Base-by-base conservation (phyloP, 2,113 vertebrate genomes). In the Myrmecophaga tridactyla region DNA sequence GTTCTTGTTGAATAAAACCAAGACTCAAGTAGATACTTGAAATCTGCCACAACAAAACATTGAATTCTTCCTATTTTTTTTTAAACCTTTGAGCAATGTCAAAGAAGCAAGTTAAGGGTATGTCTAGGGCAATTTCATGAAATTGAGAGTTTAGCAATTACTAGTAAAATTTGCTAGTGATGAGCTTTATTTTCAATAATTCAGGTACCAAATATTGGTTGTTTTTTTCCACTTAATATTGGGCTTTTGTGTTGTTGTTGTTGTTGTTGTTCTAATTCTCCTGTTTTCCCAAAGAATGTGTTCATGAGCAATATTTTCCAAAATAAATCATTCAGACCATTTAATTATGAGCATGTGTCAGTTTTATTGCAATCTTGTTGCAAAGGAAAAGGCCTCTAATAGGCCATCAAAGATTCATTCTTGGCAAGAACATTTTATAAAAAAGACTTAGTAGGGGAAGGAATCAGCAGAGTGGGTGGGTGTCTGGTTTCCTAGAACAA, bases 401-500 rank as follows among this genome's bases (percentile, higher is more conserved):
- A 51, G 36, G 63, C 86, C 41, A 92, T 88, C 23, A 86, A 86
- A 86, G 65, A 60, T 82, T 67, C 62, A 39, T 73, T 73, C 72
- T 75, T 88, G 76, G 36, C 15, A 48, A 90, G 51, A 41, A 72
- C n/a, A 85, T 93, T 96, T 80, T 72, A 85, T 48, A 78, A 58
- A 23, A 86, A 87, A 73, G 46, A 53, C 11, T n/a, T 73, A 18
- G 18, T 2, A 3, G 27, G 20, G 34, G 56, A 56, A 65, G 76
- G 63, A 46, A 18, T 43, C 21, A 73, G 39, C 63, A 67, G 18
- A 58, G 46, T 62, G 73, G 46, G 18, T 70, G 29, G 43, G 20
- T 56, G n/a, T 90, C 39, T 78, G 27, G 65, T 90, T 81, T 95
- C 76, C 43, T 70, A 87, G 70, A 86, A 75, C 70, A 94, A 73